Percentiles rank a stretch among this genome's conserved stretches.
Evolutionary conservation across 37 sponge, comb jelly and placozoan species (phyloP).

Genomic region (Amphimedon queenslandica): DNA sequence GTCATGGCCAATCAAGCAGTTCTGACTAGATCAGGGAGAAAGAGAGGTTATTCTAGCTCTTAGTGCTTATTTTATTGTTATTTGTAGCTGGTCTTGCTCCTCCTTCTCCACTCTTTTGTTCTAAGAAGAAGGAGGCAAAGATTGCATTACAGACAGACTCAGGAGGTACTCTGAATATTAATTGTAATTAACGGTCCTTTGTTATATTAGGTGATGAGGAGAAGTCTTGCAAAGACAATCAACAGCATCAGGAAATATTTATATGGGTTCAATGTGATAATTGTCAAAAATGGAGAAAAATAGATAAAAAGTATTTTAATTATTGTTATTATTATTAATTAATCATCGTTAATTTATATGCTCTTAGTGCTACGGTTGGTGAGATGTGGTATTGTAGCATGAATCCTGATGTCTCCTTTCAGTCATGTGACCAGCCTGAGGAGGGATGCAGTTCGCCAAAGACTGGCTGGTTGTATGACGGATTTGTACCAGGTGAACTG

Average conservation of each 20-base stretch:
- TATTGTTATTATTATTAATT: no score
- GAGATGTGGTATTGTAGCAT: slow-evolving; percentile 28
- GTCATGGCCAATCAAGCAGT: background rate
- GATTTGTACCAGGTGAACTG: slow-evolving; percentile 44
- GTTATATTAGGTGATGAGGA: no score
- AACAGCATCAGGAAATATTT: background rate
- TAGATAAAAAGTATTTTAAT: background rate
- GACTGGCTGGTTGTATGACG: slow-evolving; percentile 20
- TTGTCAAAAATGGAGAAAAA: background rate
- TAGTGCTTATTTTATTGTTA: background rate
- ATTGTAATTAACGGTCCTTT: no score
- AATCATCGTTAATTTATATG: no score
- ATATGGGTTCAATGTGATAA: background rate
- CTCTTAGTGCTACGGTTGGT: no score
- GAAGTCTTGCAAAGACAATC: background rate
- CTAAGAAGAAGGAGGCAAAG: no score
- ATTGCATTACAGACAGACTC: no score
- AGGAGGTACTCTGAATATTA: no score
- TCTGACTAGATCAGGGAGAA: slow-evolving; percentile 55
- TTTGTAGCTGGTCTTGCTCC: slow-evolving; percentile 31
- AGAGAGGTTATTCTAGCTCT: slow-evolving; percentile 33
- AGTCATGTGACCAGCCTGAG: slow-evolving; percentile 65
- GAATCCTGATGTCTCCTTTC: slow-evolving; percentile 8
- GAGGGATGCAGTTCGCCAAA: slow-evolving; percentile 19
- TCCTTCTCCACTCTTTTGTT: slow-evolving; percentile 26